phyloP scores from a whole-genome alignment of 2,797 vertebrate species.

The Mycteria americana region DNA sequence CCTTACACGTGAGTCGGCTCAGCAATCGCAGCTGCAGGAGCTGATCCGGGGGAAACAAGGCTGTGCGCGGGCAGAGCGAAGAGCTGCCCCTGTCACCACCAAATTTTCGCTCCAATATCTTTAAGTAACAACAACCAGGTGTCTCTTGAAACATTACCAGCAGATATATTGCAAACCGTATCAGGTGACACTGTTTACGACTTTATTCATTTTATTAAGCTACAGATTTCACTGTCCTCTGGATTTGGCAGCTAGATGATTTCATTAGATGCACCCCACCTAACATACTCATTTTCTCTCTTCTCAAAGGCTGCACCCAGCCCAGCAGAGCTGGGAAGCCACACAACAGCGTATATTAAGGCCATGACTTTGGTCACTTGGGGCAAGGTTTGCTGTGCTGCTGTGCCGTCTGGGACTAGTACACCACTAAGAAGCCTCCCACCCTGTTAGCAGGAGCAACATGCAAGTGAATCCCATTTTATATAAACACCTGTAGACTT shows the following conservation, averaged over 20 bases:
- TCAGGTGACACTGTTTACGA: background rate
- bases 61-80: background rate
- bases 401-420: background rate
- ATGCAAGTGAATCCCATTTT: background rate
- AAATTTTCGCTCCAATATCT: background rate
- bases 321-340: background rate
- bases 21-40: rapidly evolving
- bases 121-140: background rate
- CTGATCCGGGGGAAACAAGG: background rate
- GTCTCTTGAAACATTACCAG: background rate
- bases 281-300: background rate
- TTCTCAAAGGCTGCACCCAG: background rate
- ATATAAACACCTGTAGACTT: background rate
- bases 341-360: background rate
- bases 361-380: background rate
- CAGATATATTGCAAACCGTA: background rate
- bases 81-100: background rate
- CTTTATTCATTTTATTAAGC: background rate
- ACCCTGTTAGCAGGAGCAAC: background rate
- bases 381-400: background rate
- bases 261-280: background rate
- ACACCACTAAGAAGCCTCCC: background rate
- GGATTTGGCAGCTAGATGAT: background rate
- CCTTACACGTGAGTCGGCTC: rapidly evolving
- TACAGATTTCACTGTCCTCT: background rate